These are phyloP conservation scores for Puffinus mauretanicus DNA, from an alignment of 2,113 vertebrate genomes.

Conservation along the genomic window DNA sequence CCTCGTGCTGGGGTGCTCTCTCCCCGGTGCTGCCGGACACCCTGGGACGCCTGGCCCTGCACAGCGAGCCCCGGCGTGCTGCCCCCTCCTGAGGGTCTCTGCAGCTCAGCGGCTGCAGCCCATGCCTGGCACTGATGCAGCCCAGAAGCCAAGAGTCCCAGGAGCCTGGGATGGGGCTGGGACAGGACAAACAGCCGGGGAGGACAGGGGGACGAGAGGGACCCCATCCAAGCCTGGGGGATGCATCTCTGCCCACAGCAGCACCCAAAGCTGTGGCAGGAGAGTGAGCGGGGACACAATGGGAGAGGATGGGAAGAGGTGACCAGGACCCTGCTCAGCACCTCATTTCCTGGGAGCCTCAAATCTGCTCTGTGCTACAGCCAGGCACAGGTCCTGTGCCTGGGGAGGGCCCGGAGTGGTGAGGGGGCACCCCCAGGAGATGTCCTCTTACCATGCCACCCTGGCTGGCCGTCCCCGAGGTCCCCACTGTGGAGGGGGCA, in stretches of 20 bases:
- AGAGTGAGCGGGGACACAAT: not conserved
- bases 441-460: conserved; percentile 12
- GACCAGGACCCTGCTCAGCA: not conserved
- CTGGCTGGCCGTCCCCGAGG: not conserved
- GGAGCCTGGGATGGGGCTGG: not conserved
- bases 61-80: rapidly evolving
- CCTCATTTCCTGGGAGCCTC: not conserved
- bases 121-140: not conserved
- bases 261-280: not conserved
- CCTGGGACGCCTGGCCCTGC: rapidly evolving
- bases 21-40: not conserved
- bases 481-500: not conserved
- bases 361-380: not conserved
- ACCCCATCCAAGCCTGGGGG: not conserved
- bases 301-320: not conserved
- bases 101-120: rapidly evolving
- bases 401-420: rapidly evolving
- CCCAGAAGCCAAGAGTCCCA: not conserved
- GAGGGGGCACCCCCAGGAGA: not conserved
- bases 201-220: not conserved
- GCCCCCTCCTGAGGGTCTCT: too few species aligned
- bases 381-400: not conserved
- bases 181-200: not conserved
- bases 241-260: not conserved
- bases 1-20: not conserved